These are phyloP conservation scores for Netelia inedita DNA, from an alignment of 2,888 invertebrate genomes.

Conservation along the genomic window DNA sequence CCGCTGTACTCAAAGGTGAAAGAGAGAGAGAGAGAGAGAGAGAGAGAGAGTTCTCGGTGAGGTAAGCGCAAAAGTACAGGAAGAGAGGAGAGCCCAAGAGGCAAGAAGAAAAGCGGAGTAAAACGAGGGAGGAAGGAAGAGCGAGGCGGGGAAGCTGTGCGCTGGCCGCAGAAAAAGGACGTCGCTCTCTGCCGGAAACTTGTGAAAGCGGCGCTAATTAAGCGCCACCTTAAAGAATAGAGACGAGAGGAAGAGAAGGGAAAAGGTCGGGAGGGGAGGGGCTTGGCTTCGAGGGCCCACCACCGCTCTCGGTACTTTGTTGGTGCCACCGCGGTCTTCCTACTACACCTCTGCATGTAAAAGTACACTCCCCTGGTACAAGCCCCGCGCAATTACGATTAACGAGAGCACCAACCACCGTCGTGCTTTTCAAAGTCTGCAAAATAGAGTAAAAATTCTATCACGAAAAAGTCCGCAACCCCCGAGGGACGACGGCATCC, in stretches of 20 bases:
- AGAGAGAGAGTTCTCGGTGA: not conserved
- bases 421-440: constrained; percentile 26
- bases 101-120: constrained; percentile 52
- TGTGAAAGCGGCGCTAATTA: constrained; percentile 80
- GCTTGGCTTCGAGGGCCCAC: constrained; percentile 30
- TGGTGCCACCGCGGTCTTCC: constrained; percentile 51
- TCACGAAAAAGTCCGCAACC: constrained; percentile 32
- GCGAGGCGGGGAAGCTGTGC: constrained; percentile 14
- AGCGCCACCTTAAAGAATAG: constrained; percentile 79
- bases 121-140: constrained; percentile 22
- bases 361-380: constrained; percentile 12
- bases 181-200: constrained; percentile 73
- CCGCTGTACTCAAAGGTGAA: constrained; percentile 41
- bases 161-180: constrained; percentile 58
- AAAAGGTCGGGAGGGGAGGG: constrained; percentile 4
- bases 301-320: constrained; percentile 28
- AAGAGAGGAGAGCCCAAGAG: constrained; percentile 51
- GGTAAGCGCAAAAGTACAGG: constrained; percentile 35
- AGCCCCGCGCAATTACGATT: constrained; percentile 49
- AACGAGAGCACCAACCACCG: constrained; percentile 52
- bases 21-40: constrained; percentile 11
- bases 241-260: constrained; percentile 55
- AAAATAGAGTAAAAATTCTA: constrained; percentile 42
- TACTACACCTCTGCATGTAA: constrained; percentile 22
- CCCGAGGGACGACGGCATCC: constrained; percentile 19